Conservation (phyloP, 2,888 invertebrate species). For the Polia nebulosa region DNA sequence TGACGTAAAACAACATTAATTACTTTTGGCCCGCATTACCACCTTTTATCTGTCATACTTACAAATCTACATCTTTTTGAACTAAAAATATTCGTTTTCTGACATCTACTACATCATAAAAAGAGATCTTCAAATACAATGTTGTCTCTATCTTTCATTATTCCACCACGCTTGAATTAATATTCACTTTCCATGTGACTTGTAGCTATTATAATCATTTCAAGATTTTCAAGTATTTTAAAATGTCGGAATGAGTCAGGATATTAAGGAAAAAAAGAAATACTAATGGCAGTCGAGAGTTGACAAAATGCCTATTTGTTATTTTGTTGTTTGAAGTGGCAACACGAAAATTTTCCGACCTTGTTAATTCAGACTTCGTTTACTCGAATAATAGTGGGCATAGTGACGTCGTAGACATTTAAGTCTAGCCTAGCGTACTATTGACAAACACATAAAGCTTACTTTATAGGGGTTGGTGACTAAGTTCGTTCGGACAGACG, state of each 20-base stretch:
- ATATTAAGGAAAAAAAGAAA: conserved; percentile 32
- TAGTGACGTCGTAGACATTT: conserved; percentile 40
- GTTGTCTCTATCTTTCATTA: conserved; percentile 16
- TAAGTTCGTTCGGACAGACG: conserved; percentile 43
- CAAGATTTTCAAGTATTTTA: conserved; percentile 29
- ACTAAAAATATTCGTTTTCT: conserved; percentile 28
- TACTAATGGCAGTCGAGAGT: conserved; percentile 31
- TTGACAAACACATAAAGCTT: conserved; percentile 62
- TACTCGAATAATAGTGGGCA: conserved; percentile 23
- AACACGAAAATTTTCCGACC: conserved; percentile 4
- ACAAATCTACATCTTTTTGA: conserved; percentile 13
- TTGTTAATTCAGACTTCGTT: conserved; percentile 12
- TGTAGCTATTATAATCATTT: conserved; percentile 19
- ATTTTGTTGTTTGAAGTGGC: conserved; percentile 21
- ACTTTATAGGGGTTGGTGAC: conserved; percentile 52
- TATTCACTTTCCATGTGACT: conserved; percentile 28
- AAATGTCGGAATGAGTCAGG: conserved; percentile 21
- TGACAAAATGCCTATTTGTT: conserved; percentile 47
- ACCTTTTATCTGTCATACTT: conserved; percentile 30
- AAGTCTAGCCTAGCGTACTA: conserved; percentile 51
- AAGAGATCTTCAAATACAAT: conserved; percentile 31
- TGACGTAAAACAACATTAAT: conserved; percentile 57
- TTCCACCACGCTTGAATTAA: conserved; percentile 18
- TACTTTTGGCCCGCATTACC: conserved; percentile 37
- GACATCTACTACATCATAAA: conserved; percentile 18